Base-by-base conservation (phyloP, 2,888 invertebrate species). In the Camponotus fellah region DNA sequence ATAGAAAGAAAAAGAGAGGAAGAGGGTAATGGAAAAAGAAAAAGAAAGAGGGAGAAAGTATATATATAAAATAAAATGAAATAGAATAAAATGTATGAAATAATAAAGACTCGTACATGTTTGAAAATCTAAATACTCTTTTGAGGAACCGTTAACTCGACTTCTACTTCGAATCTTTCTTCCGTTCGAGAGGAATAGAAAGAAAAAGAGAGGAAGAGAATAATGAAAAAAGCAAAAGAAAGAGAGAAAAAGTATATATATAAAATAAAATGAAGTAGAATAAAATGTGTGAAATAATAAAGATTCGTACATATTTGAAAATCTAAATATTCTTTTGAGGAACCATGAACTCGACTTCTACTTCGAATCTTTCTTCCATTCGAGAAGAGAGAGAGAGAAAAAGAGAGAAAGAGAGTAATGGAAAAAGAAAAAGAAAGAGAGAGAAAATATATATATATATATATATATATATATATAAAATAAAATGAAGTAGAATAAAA, bases 151-250 rank as follows among this genome's bases (percentile, higher is more conserved):
- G 74, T 53, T 58, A 60, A 69, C 64, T 75, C 84, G 79, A 79
- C 85, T 65, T 83, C 81, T 76, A 69, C 76, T 79, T 74, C 77
- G 72, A 84, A 85, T 85, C 84, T 84, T 85, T 79, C 74, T 60
- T 62, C 56, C 68, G 71, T 75, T 79, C 77, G 75, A 82, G 37
- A 56, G 53, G 8, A 9, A 65, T n/a, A n/a, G 8, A 40, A 34
- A 64, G 3, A 26, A 17, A 46, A 12, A 46, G 65, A 40, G 43
- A 62, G 9, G n/a, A 17, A 46, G 65, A 64, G 77, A n/a, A 8
- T 32, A 17, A 64, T 3, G 12, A 12, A 40, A 40, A 53, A 9
- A 46, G 6, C 17, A 17, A 46, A 56, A 64, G 8, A 5, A 65
- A n/a, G 12, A 40, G 43, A 43, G 34, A 49, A 3, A n/a, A 17